phyloP scores from a whole-genome alignment of 1,140 invertebrate genomes.

The Araneus ventricosus region DNA sequence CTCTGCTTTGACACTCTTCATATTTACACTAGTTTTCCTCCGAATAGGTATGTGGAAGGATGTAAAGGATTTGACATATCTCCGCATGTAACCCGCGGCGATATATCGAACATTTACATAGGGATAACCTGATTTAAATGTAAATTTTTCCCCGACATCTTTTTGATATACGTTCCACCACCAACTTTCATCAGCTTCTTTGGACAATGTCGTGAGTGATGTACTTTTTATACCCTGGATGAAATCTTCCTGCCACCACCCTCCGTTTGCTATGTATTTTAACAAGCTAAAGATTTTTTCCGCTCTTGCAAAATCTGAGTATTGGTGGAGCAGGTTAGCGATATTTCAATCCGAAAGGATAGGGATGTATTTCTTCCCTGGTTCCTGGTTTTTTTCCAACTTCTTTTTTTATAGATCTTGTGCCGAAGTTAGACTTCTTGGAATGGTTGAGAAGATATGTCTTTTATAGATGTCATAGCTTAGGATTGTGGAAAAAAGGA shows the following conservation, averaged over 20 bases:
- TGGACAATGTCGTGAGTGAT: constrained; percentile 35
- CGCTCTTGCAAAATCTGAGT: background rate
- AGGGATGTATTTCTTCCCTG: background rate
- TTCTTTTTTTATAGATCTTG: background rate
- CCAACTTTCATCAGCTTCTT: constrained; percentile 59
- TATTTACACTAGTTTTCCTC: background rate
- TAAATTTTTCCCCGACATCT: constrained; percentile 49
- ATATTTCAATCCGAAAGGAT: background rate
- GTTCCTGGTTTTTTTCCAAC: background rate
- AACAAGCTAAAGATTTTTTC: background rate
- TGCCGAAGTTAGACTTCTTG: background rate
- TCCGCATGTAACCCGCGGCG: constrained; percentile 1
- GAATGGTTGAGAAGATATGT: background rate
- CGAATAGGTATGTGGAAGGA: constrained; percentile 25
- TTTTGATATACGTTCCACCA: constrained; percentile 27
- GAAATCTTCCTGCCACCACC: constrained; percentile 6
- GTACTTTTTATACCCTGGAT: constrained; percentile 33
- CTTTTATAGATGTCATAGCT: background rate
- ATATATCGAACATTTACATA: constrained; percentile 64
- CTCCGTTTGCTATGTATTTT: constrained; percentile 57
- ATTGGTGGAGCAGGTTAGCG: background rate
- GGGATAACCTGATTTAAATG: constrained; percentile 68
- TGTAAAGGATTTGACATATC: constrained; percentile 19
- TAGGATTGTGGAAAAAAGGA: background rate
- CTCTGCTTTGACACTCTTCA: background rate